Conservation (phyloP, 2,888 invertebrate species). For the Ceramica pisi region DNA sequence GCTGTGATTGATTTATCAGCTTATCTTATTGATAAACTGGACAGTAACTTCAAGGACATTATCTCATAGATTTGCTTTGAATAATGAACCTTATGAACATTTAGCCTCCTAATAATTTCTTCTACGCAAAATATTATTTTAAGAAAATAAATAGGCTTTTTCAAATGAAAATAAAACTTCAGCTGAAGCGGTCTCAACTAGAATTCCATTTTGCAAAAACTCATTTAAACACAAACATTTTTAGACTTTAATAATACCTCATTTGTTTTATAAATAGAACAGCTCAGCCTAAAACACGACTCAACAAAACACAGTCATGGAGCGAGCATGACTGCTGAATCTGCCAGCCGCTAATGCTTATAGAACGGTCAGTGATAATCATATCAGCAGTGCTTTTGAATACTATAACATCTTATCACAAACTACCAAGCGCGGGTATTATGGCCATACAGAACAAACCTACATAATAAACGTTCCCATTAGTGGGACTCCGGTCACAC, state of each 20-base stretch:
- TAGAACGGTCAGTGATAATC: conserved; percentile 22
- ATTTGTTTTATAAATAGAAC: not conserved
- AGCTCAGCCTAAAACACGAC: not conserved
- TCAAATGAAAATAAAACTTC: not conserved
- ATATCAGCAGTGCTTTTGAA: conserved; percentile 2
- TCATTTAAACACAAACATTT: not conserved
- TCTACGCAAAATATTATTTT: too few relatives aligned
- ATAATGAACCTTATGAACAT: too few relatives aligned
- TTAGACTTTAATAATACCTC: not conserved
- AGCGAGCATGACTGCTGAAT: conserved; percentile 27
- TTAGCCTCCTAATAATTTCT: too few relatives aligned
- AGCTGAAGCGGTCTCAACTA: not conserved
- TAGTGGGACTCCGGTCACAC: too few relatives aligned
- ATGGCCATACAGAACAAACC: not conserved
- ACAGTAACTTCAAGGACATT: too few relatives aligned
- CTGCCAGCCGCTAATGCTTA: conserved; percentile 18
- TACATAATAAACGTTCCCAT: not conserved
- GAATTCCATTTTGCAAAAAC: not conserved
- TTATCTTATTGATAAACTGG: too few relatives aligned
- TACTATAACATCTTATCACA: conserved; percentile 32
- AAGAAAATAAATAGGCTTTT: too few relatives aligned
- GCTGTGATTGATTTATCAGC: too few relatives aligned
- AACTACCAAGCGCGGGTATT: conserved; percentile 9
- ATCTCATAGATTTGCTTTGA: too few relatives aligned
- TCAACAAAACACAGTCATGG: conserved; percentile 5